These are phyloP conservation scores for Myotis vivesi DNA, from an alignment of 2,797 vertebrate species.

Conservation along the genomic window DNA sequence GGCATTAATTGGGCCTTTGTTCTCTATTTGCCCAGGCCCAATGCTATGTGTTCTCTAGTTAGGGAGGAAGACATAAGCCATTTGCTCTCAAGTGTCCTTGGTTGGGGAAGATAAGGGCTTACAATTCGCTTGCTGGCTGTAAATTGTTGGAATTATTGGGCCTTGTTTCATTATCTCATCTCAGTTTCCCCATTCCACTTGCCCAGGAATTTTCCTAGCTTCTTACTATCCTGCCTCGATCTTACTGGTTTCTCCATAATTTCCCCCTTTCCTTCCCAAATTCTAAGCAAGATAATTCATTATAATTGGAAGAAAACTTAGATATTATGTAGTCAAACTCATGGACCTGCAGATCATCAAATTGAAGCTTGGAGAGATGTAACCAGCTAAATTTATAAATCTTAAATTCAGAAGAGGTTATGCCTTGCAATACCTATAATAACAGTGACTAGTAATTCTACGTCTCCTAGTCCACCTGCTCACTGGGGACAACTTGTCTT, in stretches of 20 bases:
- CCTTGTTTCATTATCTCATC: neutral
- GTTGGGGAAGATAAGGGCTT: neutral
- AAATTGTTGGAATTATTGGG: neutral
- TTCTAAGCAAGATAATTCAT: neutral
- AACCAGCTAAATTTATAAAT: neutral
- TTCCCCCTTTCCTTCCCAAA: neutral
- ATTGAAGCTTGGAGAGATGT: neutral
- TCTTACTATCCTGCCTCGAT: neutral
- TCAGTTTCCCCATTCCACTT: neutral
- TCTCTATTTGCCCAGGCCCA: neutral
- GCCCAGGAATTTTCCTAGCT: neutral
- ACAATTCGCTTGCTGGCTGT: neutral
- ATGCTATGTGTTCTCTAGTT: neutral
- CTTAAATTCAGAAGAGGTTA: neutral
- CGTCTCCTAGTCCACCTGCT: neutral
- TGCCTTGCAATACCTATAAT: neutral
- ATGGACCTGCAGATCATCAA: neutral
- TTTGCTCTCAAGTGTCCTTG: neutral
- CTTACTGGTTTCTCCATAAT: neutral
- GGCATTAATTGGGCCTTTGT: neutral
- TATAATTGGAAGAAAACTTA: neutral
- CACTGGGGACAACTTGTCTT: neutral
- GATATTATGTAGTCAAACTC: neutral
- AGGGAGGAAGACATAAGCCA: neutral
- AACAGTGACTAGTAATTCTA: neutral